These are phyloP conservation scores for Montifringilla adamsi DNA, from an alignment of 2,113 vertebrate genomes.

Conservation along the genomic window DNA sequence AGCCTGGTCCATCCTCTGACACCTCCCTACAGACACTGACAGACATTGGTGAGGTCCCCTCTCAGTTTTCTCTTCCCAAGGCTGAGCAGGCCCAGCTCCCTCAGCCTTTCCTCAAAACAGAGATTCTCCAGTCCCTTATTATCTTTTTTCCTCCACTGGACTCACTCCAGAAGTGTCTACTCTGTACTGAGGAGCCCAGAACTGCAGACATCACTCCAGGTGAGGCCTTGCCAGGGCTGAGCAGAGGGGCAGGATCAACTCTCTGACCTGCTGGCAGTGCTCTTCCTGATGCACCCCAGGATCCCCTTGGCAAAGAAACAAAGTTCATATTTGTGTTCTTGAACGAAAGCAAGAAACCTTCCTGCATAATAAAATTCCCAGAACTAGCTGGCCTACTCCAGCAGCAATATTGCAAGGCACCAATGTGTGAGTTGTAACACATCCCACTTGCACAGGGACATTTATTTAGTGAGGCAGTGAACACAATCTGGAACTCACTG, in stretches of 20 bases:
- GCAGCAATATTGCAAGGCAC: not conserved
- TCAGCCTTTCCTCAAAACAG: not conserved
- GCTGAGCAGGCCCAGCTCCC: not conserved
- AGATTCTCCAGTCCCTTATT: not conserved
- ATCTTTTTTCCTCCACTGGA: not conserved
- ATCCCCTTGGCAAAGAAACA: not conserved
- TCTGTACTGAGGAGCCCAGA: not conserved
- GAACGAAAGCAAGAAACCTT: not conserved
- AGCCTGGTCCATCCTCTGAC: not conserved
- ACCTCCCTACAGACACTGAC: not conserved
- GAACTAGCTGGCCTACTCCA: not conserved
- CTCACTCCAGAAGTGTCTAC: not conserved
- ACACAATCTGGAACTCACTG: not conserved
- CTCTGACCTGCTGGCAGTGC: not conserved
- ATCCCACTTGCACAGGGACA: not conserved
- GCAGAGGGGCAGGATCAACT: not conserved
- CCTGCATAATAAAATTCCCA: not conserved
- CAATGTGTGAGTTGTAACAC: not conserved
- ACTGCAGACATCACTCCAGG: not conserved
- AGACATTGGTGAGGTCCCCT: not conserved
- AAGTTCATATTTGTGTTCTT: not conserved
- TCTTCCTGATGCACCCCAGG: not conserved
- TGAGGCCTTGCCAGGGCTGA: not conserved
- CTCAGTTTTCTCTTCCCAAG: accelerated
- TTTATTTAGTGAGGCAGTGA: not conserved